Evolutionary conservation across 1,140 invertebrate species (phyloP).

Genomic region (Mylabris phalerata): DNA sequence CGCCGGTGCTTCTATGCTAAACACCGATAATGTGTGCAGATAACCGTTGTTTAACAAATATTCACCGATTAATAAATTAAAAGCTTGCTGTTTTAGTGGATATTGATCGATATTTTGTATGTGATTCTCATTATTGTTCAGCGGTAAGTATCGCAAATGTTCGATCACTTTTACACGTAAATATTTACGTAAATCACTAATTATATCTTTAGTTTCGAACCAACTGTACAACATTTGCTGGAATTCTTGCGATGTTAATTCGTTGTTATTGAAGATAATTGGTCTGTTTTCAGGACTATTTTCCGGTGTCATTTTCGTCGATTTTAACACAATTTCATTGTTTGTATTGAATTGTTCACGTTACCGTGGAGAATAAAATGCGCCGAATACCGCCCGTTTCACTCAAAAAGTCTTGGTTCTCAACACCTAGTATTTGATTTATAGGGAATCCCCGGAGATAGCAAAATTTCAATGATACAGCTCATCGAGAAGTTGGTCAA

Average conservation of each 20-base stretch:
- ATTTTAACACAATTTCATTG: background rate
- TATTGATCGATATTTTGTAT: conserved; percentile 29
- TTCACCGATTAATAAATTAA: conserved; percentile 51
- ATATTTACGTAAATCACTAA: conserved; percentile 47
- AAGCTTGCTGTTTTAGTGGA: conserved; percentile 47
- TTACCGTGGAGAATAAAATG: background rate
- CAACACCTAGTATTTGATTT: no score
- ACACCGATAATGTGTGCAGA: conserved; percentile 50
- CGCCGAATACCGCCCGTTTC: no score
- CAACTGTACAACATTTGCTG: conserved; percentile 47
- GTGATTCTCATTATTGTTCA: conserved; percentile 30
- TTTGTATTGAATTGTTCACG: conserved; percentile 2
- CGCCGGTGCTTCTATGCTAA: conserved; percentile 48
- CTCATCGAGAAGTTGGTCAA: no score
- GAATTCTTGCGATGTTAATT: conserved; percentile 46
- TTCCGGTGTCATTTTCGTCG: conserved; percentile 3
- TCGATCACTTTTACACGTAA: conserved; percentile 49
- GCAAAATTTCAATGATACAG: no score
- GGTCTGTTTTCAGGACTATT: background rate
- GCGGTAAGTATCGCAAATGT: conserved; percentile 42
- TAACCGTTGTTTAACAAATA: conserved; percentile 50
- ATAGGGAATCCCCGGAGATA: no score
- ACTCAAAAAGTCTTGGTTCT: no score
- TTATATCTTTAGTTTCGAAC: conserved; percentile 50
- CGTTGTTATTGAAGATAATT: background rate